Percentiles rank a stretch among this genome's conserved stretches.
These are phyloP conservation scores for Hypotaenidia okinawae DNA, from an alignment of 2,797 vertebrate genomes.

Conservation along the genomic window DNA sequence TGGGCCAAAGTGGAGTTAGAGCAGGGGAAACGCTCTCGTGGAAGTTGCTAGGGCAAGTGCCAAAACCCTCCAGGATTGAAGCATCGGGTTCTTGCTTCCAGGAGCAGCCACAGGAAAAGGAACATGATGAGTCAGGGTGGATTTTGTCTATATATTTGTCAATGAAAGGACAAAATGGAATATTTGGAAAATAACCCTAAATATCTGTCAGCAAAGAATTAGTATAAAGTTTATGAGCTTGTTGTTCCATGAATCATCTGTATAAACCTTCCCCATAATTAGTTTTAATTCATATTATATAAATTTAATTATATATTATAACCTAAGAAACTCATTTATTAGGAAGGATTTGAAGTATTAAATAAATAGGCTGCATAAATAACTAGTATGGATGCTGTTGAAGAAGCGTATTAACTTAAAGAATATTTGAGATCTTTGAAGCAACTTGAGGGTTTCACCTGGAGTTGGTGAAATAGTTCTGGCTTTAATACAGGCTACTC, in stretches of 20 bases:
- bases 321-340: neutral
- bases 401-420: neutral
- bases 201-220: neutral
- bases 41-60: neutral
- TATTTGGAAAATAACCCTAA: neutral
- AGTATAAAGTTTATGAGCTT: neutral
- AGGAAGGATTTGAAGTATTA: neutral
- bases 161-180: neutral
- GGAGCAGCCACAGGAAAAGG: neutral
- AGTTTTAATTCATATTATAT: neutral
- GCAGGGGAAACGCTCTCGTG: rapidly evolving
- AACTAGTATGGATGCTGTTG: neutral
- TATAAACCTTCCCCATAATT: neutral
- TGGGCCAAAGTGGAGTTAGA: neutral
- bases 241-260: neutral
- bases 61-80: neutral
- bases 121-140: neutral
- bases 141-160: neutral
- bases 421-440: neutral
- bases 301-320: neutral
- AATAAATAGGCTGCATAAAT: neutral
- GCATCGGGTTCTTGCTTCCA: neutral
- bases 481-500: neutral
- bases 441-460: neutral
- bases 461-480: neutral